Evolutionary conservation across 2,797 vertebrate species (phyloP), one percentile per base, ranked within the genome.

Genomic region (Sebastes oblongus): DNA sequence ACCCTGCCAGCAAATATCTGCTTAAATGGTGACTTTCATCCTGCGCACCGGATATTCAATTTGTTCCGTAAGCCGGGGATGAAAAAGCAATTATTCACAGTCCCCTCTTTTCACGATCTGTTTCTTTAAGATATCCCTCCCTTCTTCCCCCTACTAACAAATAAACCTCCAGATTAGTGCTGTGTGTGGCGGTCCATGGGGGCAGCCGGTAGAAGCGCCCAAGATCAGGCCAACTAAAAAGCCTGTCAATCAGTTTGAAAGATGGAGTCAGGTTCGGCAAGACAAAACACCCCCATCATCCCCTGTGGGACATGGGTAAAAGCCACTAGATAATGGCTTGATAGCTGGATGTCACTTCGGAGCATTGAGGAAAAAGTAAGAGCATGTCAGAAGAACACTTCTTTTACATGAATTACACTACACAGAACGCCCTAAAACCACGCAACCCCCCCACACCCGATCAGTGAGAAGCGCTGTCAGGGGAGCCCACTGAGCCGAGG

Each of bases 21-120:
- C 93, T 93, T 93, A 94, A 95, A 95, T 68, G 81, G 88, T 50
- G 89, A 93, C 93, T 92, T 91, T 94, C 90, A 90, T 92, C 91
- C 84, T 75, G 90, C 80, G 86, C 89, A 93, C 89, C 88, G 89
- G 93, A 94, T 94, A 96, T 95, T 95, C 93, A 95, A 96, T 95
- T 96, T 96, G 94, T 95, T 94, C 93, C 89, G 75, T 95, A 95
- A 95, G 91, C 92, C 78, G 8, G 86, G 92, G 93, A 95, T 95
- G 91, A 96, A 95, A 94, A 94, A 93, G 92, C 93, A 95, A 96
- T 96, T 95, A 96, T 94, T 96, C 93, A 95, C 93, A 94, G 92
- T 91, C 87, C 87, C 82, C 84, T 92, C 89, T 93, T 91, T 92
- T 94, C 92, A 93, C 84, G 88, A 96, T 95, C 94, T 95, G 94